Evolutionary conservation across 2,888 invertebrate genomes (phyloP).

Genomic region (Ophion ellenae): DNA sequence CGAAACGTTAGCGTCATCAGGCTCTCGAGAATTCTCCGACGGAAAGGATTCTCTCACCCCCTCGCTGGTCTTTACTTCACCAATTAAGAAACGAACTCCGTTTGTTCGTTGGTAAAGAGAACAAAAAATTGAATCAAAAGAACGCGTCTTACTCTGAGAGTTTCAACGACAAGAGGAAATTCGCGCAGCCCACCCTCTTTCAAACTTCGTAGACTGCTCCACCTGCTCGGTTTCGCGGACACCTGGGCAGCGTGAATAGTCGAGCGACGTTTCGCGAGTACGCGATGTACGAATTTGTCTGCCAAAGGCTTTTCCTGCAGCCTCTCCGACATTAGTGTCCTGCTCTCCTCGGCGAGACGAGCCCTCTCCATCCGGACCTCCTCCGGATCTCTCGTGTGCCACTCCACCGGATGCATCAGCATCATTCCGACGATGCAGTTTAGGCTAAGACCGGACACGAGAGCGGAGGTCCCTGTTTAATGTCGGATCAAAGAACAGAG

Average conservation of each 20-base stretch:
- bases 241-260: conserved; percentile 73
- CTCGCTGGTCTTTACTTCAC: not conserved
- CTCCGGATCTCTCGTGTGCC: conserved; percentile 84
- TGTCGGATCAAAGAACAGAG: conserved; percentile 33
- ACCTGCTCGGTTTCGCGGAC: conserved; percentile 70
- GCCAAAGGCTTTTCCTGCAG: conserved; percentile 58
- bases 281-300: conserved; percentile 64
- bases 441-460: conserved; percentile 88
- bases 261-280: conserved; percentile 72
- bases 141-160: conserved; percentile 70
- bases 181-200: conserved; percentile 72
- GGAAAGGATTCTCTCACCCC: not conserved
- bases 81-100: conserved; percentile 24
- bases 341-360: conserved; percentile 69
- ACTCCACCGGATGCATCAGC: conserved; percentile 90
- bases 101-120: conserved; percentile 4
- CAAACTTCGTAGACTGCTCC: conserved; percentile 79
- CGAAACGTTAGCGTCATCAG: not conserved
- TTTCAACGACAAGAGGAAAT: conserved; percentile 72
- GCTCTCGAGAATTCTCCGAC: not conserved
- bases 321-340: conserved; percentile 59
- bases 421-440: conserved; percentile 89
- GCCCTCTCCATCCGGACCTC: conserved; percentile 71
- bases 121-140: conserved; percentile 4
- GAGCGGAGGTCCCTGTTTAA: conserved; percentile 85